Conservation (phyloP, 2,797 vertebrate species). For the Micromesistius poutassou region DNA sequence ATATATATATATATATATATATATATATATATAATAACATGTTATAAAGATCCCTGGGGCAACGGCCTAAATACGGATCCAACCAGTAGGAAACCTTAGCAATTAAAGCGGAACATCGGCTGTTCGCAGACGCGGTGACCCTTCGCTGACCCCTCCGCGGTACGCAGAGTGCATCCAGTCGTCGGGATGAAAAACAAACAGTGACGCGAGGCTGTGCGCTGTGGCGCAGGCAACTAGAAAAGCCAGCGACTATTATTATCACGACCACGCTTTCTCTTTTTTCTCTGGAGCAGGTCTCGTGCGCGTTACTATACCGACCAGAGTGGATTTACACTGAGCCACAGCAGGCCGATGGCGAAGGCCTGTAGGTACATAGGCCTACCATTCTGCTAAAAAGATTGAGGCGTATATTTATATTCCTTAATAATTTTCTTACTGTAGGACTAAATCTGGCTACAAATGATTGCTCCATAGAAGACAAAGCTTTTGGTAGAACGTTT, state of each 20-base stretch:
- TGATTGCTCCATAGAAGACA: neutral
- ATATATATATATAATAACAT: no score
- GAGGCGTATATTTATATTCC: neutral
- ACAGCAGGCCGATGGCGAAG: neutral
- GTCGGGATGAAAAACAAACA: conserved; percentile 52
- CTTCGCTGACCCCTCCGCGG: conserved; percentile 70
- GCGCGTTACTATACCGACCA: no score
- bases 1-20: no score
- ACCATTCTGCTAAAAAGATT: neutral
- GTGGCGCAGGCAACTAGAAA: neutral
- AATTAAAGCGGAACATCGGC: conserved; percentile 17
- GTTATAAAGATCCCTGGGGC: neutral
- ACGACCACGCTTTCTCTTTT: neutral
- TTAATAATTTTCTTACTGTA: neutral
- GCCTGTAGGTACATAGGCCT: no score
- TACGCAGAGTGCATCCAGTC: conserved; percentile 26
- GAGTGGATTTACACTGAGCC: neutral
- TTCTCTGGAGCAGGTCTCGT: neutral
- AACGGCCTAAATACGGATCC: neutral
- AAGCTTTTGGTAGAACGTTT: neutral
- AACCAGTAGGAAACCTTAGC: conserved; percentile 7
- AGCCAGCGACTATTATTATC: neutral
- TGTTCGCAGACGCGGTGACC: conserved; percentile 63
- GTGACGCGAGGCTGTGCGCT: conserved; percentile 14
- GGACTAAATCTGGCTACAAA: no score